Evolutionary conservation across 2,888 invertebrate species (phyloP).

Genomic region (Odontocerum albicorne): DNA sequence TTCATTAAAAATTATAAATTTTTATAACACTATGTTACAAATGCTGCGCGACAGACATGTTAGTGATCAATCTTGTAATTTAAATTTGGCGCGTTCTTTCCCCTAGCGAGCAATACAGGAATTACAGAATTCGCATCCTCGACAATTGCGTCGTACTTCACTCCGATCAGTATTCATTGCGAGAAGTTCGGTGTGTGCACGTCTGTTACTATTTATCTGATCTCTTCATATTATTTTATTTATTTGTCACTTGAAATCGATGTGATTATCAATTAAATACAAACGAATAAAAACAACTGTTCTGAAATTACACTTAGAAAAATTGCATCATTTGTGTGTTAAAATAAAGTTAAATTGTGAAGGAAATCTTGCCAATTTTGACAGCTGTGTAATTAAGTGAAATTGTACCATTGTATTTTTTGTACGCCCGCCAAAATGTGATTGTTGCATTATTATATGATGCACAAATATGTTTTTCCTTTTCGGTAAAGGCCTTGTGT

Average conservation of each 20-base stretch:
- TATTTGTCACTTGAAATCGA: no score
- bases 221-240: constrained; percentile 4
- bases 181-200: constrained; percentile 3
- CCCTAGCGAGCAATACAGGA: constrained; percentile 9
- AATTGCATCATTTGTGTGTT: no score
- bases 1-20: no score
- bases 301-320: no score
- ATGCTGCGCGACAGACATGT: no score
- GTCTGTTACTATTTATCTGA: constrained; percentile 6
- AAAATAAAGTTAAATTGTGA: no score
- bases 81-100: constrained; percentile 5
- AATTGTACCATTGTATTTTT: no score
- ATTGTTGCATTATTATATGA: constrained; percentile 21
- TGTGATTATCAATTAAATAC: no score
- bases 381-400: constrained; percentile 23
- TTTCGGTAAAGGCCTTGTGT: constrained; percentile 5
- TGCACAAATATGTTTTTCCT: neutral
- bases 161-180: constrained; percentile 15
- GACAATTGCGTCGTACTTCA: constrained; percentile 17
- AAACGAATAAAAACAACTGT: no score
- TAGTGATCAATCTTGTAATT: no score
- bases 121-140: constrained; percentile 6
- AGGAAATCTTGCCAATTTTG: no score
- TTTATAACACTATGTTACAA: no score
- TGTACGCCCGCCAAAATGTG: constrained; percentile 23